Conservation (phyloP, 2,113 vertebrate species). For the Indicator maculatus region DNA sequence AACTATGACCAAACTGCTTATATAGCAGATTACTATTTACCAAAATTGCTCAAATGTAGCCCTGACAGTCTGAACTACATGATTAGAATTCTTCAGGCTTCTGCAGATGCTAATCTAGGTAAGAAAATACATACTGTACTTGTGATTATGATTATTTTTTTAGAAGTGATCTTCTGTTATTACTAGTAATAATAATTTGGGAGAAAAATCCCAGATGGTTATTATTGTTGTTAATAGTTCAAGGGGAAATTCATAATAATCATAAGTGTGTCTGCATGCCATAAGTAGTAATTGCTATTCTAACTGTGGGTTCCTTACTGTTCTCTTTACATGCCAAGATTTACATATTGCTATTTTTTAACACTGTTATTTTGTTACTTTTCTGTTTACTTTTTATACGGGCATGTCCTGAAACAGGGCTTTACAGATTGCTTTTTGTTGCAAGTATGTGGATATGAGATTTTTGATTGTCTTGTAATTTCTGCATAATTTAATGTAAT, state of each 20-base stretch:
- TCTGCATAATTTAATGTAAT: neutral
- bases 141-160: neutral
- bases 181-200: neutral
- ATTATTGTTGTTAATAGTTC: neutral
- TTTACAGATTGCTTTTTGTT: neutral
- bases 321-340: neutral
- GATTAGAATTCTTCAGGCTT: constrained; percentile 86
- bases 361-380: neutral
- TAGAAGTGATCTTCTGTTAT: neutral
- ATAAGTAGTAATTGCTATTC: neutral
- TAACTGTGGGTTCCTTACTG: neutral
- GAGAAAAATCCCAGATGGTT: neutral
- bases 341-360: neutral
- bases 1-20: constrained; percentile 87
- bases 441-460: neutral
- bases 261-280: neutral
- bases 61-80: constrained; percentile 89
- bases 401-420: neutral
- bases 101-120: constrained; percentile 78
- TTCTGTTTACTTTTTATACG: neutral
- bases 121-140: constrained; percentile 38
- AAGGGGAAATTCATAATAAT: neutral
- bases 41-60: constrained; percentile 88
- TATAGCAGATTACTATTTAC: constrained; percentile 92
- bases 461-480: neutral